Evolutionary conservation across 1,140 invertebrate genomes (phyloP).

Genomic region (Solenopsis fugax): DNA sequence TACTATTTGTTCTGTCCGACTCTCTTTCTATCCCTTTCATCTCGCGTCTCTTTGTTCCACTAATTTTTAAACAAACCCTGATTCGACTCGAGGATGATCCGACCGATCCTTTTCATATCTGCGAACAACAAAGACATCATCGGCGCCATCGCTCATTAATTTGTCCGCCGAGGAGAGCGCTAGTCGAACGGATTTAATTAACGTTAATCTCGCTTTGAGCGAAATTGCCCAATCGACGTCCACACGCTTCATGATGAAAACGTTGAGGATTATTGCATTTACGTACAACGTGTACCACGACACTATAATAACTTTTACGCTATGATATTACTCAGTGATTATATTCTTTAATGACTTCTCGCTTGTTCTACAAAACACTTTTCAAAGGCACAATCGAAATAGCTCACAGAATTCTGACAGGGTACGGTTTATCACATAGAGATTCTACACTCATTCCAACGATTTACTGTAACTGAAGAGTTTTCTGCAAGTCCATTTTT

Average conservation of each 20-base stretch:
- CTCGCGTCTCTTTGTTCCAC: constrained; percentile 13
- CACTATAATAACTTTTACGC: constrained; percentile 32
- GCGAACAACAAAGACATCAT: constrained; percentile 36
- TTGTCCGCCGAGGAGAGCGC: constrained; percentile 6
- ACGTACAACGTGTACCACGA: constrained; percentile 23
- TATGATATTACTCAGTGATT: constrained; percentile 22
- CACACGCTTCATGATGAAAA: constrained; percentile 41
- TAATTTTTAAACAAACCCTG: constrained; percentile 32
- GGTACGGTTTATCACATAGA: not conserved
- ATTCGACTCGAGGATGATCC: constrained; percentile 23
- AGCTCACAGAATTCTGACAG: not conserved
- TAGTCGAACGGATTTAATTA: constrained; percentile 53
- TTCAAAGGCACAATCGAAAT: constrained; percentile 1
- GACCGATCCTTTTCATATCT: constrained; percentile 26
- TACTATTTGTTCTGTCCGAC: not conserved
- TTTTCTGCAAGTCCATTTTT: too few species aligned
- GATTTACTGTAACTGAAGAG: not conserved
- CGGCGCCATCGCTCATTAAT: constrained; percentile 2
- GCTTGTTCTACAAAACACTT: not conserved
- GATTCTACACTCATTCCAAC: not conserved
- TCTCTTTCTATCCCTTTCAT: not conserved
- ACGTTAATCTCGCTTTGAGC: constrained; percentile 48
- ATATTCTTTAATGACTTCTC: constrained; percentile 14
- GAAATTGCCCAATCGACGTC: constrained; percentile 46
- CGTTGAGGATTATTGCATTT: constrained; percentile 54